Base-by-base conservation (phyloP, 2,888 invertebrate genomes). In the Napeogenes inachia region DNA sequence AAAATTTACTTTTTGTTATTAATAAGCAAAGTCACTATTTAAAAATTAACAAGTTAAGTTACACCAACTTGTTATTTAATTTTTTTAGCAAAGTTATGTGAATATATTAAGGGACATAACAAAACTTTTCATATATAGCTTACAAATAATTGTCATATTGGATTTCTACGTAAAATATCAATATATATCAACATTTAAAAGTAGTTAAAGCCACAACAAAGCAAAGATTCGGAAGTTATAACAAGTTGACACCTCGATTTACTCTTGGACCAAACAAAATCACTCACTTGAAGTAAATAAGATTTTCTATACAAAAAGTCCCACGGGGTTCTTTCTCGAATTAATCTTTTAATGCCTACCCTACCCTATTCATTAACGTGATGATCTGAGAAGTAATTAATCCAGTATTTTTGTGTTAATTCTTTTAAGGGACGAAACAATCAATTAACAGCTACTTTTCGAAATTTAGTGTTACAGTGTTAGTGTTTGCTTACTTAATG, bases 271-370 rank as follows among this genome's bases (percentile, higher is more conserved):
- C 70, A 61, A 21, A 60, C 65, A 33, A 57, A 68, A 71, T 70
- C 75, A 78, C 77, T 80, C 78, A 78, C 80, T 84, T 80, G 77
- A 80, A 83, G 81, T 87, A 85, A 87, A 86, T 85, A 86, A 81
- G 83, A 85, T 86, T 85, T 83, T 80, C 84, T 83, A 80, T 81
- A 85, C 81, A 83, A 84, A 79, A 84, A 80, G 79, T 81, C 84
- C 73, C 79, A 59, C 30, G 83, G 77, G 84, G 80, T 80, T 83
- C 83, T 80, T 84, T 81, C 79, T 75, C 68, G 79, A 83, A 85
- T 84, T 87, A 86, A 87, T 86, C 85, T 83, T 80, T 83, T 86
- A 86, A 87, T 87, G 78, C 81, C 73, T 70, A 72, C 77, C 74
- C 73, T 80, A 80, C 80, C 82, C 80, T 81, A 84, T 81, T 80